These are phyloP conservation scores for Drosophila watanabei DNA, from an alignment of 1,140 invertebrate genomes.

Conservation along the genomic window DNA sequence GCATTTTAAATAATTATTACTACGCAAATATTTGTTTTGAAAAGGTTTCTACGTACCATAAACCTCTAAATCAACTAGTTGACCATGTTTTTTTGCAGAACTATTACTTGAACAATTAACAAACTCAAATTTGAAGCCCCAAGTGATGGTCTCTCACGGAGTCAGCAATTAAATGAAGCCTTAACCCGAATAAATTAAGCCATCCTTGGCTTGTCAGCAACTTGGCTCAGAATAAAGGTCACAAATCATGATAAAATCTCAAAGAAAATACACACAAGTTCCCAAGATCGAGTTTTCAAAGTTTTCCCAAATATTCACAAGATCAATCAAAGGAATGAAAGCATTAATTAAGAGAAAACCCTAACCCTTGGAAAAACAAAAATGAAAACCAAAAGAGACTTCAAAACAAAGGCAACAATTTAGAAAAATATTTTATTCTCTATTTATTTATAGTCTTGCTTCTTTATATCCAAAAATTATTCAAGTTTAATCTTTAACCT, in stretches of 20 bases:
- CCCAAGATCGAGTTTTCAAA: background rate
- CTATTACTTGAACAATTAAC: background rate
- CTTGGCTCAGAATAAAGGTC: background rate
- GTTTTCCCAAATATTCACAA: constrained; percentile 6
- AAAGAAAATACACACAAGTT: background rate
- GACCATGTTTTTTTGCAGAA: background rate
- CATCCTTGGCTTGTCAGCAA: background rate
- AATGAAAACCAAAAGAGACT: too few relatives aligned
- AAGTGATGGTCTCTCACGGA: background rate
- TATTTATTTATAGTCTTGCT: too few relatives aligned
- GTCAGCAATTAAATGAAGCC: constrained; percentile 5
- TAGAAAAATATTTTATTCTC: too few relatives aligned
- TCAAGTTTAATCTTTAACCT: constrained; percentile 49
- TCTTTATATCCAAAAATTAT: too few relatives aligned
- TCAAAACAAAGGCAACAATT: background rate
- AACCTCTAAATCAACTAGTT: background rate
- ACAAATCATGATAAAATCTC: constrained; percentile 1
- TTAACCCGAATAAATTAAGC: constrained; percentile 7
- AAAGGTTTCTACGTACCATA: background rate
- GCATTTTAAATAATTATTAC: background rate
- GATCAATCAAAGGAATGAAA: background rate
- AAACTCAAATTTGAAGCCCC: background rate
- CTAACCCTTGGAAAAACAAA: background rate
- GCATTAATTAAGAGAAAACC: background rate
- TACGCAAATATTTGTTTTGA: background rate